These are phyloP conservation scores for Thymelicus lineola DNA, from an alignment of 2,888 invertebrate species.

Conservation along the genomic window DNA sequence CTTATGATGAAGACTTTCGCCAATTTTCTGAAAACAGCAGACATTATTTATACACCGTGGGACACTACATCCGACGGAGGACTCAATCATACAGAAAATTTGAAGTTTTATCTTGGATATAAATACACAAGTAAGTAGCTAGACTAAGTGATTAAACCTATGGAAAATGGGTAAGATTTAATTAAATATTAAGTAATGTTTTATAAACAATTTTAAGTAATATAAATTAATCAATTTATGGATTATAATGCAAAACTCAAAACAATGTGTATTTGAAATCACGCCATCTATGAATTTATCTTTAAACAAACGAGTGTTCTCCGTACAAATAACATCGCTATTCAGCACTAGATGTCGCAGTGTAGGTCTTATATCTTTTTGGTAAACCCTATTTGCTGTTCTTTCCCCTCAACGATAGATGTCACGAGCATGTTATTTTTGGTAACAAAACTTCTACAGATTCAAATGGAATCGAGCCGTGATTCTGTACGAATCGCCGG, in stretches of 20 bases:
- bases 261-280: neutral
- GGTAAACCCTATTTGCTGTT: conserved; percentile 11
- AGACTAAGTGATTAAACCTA: neutral
- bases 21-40: conserved; percentile 80
- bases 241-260: too few relatives aligned
- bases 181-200: too few relatives aligned
- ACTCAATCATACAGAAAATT: conserved; percentile 85
- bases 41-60: conserved; percentile 83
- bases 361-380: neutral
- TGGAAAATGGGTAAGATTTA: too few relatives aligned
- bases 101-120: conserved; percentile 87
- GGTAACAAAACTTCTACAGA: conserved; percentile 69
- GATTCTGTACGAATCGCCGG: conserved; percentile 91
- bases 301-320: neutral
- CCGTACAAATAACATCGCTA: conserved; percentile 36
- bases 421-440: conserved; percentile 42
- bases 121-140: conserved; percentile 89
- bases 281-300: conserved; percentile 7
- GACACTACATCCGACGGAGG: conserved; percentile 86
- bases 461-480: conserved; percentile 90
- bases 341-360: conserved; percentile 42
- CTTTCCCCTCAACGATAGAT: conserved; percentile 52
- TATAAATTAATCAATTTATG: too few relatives aligned
- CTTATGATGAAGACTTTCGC: conserved; percentile 90
- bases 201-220: too few relatives aligned